phyloP scores from a whole-genome alignment of 2,888 invertebrate genomes.

The Watsonalla binaria region DNA sequence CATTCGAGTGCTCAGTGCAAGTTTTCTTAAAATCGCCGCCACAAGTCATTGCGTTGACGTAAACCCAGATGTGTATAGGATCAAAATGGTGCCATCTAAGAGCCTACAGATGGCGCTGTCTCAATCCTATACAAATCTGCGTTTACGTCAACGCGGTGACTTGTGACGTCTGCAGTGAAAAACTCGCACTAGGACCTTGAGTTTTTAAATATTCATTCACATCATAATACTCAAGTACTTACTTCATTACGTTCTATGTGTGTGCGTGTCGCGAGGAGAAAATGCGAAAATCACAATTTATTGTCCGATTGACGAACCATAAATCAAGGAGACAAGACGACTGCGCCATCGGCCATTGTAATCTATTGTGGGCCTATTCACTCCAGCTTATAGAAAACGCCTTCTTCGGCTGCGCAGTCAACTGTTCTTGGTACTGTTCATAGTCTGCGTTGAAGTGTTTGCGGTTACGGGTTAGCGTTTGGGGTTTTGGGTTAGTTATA shows the following conservation, averaged over 20 bases:
- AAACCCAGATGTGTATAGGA: too few relatives aligned
- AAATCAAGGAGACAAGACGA: conserved; percentile 56
- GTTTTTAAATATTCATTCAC: too few relatives aligned
- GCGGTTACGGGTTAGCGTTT: neutral
- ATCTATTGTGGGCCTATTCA: conserved; percentile 42
- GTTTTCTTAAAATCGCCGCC: too few relatives aligned
- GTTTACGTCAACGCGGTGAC: too few relatives aligned
- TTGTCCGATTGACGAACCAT: conserved; percentile 73
- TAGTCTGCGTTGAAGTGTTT: neutral
- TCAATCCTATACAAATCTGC: too few relatives aligned
- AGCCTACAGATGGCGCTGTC: too few relatives aligned
- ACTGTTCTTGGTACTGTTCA: conserved; percentile 6
- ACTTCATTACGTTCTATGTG: conserved; percentile 35
- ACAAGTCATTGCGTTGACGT: too few relatives aligned
- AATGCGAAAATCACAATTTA: conserved; percentile 75
- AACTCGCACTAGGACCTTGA: too few relatives aligned
- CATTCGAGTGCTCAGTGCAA: too few relatives aligned
- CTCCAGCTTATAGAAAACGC: conserved; percentile 30
- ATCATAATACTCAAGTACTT: neutral
- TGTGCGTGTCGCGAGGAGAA: conserved; percentile 50
- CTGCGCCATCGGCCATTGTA: conserved; percentile 48
- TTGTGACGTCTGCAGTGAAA: too few relatives aligned
- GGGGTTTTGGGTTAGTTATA: neutral
- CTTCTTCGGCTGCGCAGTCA: conserved; percentile 9
- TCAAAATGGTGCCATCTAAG: too few relatives aligned